Evolutionary conservation across 2,113 vertebrate genomes (phyloP).

Genomic region (Cervus canadensis): DNA sequence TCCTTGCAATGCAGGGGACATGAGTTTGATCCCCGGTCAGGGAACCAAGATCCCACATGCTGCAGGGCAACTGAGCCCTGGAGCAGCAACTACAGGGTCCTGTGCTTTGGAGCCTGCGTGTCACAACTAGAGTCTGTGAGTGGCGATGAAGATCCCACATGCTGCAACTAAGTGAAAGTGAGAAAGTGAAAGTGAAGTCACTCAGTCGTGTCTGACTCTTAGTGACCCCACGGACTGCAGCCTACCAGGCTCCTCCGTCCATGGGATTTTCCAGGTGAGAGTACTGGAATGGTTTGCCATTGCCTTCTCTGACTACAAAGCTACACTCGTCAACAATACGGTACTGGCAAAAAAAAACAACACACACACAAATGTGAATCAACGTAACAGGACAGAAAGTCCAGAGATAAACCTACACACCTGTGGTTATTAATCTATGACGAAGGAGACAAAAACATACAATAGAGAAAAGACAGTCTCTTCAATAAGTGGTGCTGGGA

Average conservation of each 20-base stretch:
- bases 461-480: neutral
- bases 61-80: neutral
- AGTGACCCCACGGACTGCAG: neutral
- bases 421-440: neutral
- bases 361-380: neutral
- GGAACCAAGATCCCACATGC: neutral
- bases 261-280: neutral
- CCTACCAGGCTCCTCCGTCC: neutral
- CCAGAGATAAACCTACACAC: neutral
- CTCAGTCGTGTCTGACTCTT: neutral
- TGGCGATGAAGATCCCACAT: neutral
- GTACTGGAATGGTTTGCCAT: neutral
- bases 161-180: neutral
- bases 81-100: neutral
- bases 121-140: neutral
- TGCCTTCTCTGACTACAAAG: neutral
- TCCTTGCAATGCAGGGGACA: neutral
- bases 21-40: neutral
- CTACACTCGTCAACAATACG: neutral
- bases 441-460: neutral
- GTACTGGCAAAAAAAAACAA: neutral
- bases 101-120: neutral
- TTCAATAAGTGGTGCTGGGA: neutral
- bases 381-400: neutral
- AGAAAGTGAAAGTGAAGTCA: neutral